phyloP scores from a whole-genome alignment of 2,888 invertebrate genomes.

The Caenorhabditis sp. region DNA sequence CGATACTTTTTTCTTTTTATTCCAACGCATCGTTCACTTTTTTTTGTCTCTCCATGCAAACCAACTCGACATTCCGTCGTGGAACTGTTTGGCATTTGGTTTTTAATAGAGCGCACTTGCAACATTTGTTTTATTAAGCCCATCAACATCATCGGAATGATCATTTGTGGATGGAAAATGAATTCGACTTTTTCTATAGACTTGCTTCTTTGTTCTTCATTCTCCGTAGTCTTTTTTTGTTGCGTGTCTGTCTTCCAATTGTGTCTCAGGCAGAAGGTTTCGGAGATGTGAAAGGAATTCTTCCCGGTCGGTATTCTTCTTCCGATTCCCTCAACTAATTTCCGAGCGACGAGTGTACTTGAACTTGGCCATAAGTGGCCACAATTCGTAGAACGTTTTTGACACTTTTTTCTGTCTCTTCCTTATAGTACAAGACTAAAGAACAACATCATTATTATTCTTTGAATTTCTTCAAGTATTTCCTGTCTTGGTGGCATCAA shows the following conservation, averaged over 20 bases:
- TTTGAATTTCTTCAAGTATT: not conserved
- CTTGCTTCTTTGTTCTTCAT: constrained; percentile 6
- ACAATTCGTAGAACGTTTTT: constrained; percentile 41
- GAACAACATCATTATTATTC: constrained; percentile 8
- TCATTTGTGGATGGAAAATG: constrained; percentile 32
- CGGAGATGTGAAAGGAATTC: not conserved
- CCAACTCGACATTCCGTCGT: not conserved
- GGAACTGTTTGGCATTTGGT: not conserved
- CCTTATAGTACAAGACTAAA: constrained; percentile 30
- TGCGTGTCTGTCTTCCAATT: not conserved
- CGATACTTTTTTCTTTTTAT: too few relatives aligned
- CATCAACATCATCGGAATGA: constrained; percentile 27
- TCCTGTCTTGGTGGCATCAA: not conserved
- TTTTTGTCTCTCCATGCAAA: not conserved
- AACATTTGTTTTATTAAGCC: not conserved
- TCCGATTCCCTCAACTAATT: constrained; percentile 37
- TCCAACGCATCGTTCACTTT: not conserved
- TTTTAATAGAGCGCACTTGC: not conserved
- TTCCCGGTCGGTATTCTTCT: not conserved
- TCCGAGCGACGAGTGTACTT: constrained; percentile 38
- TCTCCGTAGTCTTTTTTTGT: not conserved
- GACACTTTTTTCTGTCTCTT: constrained; percentile 1
- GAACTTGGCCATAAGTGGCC: constrained; percentile 54
- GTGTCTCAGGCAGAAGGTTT: constrained; percentile 14
- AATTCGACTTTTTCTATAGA: constrained; percentile 33